phyloP scores from a whole-genome alignment of 2,113 vertebrate genomes.

The Periophthalmus modestus region DNA sequence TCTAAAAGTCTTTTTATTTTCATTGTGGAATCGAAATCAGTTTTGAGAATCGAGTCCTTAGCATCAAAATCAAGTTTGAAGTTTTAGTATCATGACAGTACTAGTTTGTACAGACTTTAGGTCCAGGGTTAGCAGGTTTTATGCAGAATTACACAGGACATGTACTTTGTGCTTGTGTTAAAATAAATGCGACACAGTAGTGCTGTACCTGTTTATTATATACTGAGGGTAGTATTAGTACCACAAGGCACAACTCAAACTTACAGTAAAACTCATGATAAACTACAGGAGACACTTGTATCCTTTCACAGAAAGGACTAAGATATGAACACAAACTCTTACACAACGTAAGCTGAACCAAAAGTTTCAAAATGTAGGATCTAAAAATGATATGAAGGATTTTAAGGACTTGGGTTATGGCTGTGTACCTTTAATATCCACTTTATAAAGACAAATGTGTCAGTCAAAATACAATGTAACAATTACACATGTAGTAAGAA shows the following conservation, averaged over 20 bases:
- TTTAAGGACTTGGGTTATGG: constrained; percentile 55
- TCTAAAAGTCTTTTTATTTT: too few species aligned
- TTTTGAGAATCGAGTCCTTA: too few species aligned
- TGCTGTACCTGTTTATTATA: constrained; percentile 84
- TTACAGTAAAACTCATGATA: constrained; percentile 76
- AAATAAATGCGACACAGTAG: constrained; percentile 1
- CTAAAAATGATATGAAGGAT: constrained; percentile 24
- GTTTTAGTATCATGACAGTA: too few species aligned
- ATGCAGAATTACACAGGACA: not conserved
- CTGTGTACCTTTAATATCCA: constrained; percentile 60
- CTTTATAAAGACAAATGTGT: constrained; percentile 32
- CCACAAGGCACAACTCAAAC: constrained; percentile 77
- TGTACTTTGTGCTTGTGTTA: not conserved
- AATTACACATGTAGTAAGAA: constrained; percentile 47
- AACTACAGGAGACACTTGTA: constrained; percentile 61
- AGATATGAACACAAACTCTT: constrained; percentile 67
- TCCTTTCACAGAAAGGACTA: constrained; percentile 96
- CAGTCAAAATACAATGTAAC: constrained; percentile 52
- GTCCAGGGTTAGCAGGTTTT: not conserved
- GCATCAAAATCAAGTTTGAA: too few species aligned
- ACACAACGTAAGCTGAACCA: constrained; percentile 52
- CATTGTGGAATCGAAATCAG: too few species aligned
- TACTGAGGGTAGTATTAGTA: constrained; percentile 77
- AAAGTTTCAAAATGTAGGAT: constrained; percentile 43
- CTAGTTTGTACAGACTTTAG: too few species aligned